A percentile compares a stretch with the other conserved stretches of the same genome.
phyloP scores from a whole-genome alignment of 2,797 vertebrate species.

The Acanthurus tractus region DNA sequence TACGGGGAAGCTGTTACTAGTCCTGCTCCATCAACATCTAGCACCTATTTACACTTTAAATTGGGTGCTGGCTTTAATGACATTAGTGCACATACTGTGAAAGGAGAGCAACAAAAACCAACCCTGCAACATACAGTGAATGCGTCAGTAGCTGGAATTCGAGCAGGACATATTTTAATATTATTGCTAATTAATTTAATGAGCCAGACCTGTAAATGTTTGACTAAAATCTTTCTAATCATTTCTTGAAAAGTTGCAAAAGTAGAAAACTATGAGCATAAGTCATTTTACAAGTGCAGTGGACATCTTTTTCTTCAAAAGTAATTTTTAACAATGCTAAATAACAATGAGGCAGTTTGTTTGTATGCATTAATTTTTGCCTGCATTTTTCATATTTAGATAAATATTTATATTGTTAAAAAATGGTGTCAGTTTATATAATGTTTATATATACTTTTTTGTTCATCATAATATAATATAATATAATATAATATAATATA shows the following conservation, averaged over 20 bases:
- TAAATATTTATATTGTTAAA: neutral
- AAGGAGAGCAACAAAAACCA: neutral
- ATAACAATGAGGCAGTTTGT: neutral
- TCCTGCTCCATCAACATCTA: slow-evolving; percentile 55
- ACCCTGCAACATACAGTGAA: neutral
- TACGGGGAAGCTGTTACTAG: slow-evolving; percentile 64
- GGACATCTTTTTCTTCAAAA: neutral
- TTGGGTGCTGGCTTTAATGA: slow-evolving; percentile 34
- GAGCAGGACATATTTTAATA: neutral
- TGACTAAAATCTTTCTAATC: neutral
- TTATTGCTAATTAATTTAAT: neutral
- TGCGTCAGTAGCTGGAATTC: neutral
- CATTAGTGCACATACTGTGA: neutral
- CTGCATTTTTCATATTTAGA: neutral
- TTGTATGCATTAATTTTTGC: neutral
- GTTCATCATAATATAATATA: too few species aligned
- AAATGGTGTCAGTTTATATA: neutral
- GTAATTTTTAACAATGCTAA: neutral
- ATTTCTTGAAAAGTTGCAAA: neutral
- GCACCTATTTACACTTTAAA: slow-evolving; percentile 41
- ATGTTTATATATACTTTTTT: neutral
- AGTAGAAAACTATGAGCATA: neutral
- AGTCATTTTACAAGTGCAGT: neutral
- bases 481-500: too few species aligned
- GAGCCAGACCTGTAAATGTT: neutral